Percentiles rank a stretch among this genome's conserved stretches.
phyloP scores from a whole-genome alignment of 2,797 vertebrate genomes.

The Pristis pectinata region DNA sequence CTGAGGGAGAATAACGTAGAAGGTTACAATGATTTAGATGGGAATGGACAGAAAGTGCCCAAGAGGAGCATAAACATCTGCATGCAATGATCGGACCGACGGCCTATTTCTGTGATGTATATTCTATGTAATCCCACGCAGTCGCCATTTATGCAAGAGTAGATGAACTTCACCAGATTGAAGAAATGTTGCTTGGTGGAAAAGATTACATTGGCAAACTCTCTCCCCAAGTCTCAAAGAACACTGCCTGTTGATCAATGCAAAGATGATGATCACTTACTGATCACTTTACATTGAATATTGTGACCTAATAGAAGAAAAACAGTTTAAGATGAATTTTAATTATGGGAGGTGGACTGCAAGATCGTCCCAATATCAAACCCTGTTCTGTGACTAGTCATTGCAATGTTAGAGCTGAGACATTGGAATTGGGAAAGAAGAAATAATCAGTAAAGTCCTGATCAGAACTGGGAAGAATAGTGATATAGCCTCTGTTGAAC shows the following conservation, averaged over 20 bases:
- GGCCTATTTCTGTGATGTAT: no score
- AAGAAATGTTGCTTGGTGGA: not conserved
- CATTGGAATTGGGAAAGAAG: not conserved
- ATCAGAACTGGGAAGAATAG: not conserved
- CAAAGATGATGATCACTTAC: no score
- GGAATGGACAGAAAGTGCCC: no score
- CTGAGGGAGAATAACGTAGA: no score
- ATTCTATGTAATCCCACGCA: no score
- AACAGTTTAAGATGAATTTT: not conserved
- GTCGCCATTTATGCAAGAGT: no score
- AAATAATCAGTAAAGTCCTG: not conserved
- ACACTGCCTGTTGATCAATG: no score
- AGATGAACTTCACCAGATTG: not conserved
- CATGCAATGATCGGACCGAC: no score
- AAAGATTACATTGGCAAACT: not conserved
- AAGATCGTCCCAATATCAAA: not conserved
- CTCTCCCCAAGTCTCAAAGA: not conserved
- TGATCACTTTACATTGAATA: not conserved
- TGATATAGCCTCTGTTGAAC: not conserved
- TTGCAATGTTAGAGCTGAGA: not conserved
- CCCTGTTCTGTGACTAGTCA: not conserved
- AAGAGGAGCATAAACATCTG: no score
- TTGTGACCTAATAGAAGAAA: not conserved
- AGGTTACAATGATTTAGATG: no score
- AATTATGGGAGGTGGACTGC: not conserved